Conservation (phyloP, 2,113 vertebrate genomes). For the Cnemophilus loriae region DNA sequence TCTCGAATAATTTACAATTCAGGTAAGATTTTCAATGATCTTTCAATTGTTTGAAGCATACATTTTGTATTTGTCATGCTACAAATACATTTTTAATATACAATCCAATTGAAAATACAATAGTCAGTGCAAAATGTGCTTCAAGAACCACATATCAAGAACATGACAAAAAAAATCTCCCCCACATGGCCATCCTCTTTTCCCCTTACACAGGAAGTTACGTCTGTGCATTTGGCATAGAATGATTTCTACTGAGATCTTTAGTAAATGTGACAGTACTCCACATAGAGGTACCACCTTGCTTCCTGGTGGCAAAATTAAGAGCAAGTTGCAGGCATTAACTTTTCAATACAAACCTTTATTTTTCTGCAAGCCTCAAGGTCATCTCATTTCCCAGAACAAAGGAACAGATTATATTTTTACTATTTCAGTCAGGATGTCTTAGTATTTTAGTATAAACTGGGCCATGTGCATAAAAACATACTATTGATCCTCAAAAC, state of each 20-base stretch:
- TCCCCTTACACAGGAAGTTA: neutral
- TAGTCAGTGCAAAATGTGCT: neutral
- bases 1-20: neutral
- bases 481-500: slow-evolving; percentile 18
- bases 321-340: neutral
- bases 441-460: neutral
- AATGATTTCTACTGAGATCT: neutral
- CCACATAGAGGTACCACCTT: neutral
- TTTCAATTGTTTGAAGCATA: neutral
- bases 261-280: neutral
- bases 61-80: neutral
- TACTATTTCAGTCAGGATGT: neutral
- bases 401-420: slow-evolving; percentile 6
- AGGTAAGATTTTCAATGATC: neutral
- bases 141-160: neutral
- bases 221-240: neutral
- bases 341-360: neutral
- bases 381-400: neutral
- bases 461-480: neutral
- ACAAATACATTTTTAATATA: neutral
- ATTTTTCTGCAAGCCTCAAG: neutral
- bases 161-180: neutral
- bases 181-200: neutral
- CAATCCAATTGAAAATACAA: neutral
- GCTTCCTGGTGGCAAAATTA: neutral